phyloP scores from a whole-genome alignment of 2,113 vertebrate genomes.

The Oncorhynchus masou region DNA sequence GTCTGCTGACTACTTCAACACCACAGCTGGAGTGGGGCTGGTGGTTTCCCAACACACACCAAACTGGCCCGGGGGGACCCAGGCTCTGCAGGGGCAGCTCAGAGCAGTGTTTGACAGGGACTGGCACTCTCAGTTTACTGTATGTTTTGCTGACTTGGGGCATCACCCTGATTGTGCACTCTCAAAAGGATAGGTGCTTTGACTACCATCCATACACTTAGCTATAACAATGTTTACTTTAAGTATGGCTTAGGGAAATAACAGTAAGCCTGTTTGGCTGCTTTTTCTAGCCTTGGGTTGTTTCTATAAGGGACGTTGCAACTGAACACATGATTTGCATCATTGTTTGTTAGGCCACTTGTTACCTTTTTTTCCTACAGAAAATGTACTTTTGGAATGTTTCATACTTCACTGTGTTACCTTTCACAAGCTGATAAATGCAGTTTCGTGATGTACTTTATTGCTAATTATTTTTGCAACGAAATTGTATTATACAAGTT shows the following conservation, averaged over 20 bases:
- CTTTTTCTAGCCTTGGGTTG: too few relatives aligned
- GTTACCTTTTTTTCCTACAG: too few relatives aligned
- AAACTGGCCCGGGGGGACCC: background rate
- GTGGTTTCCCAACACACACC: slow-evolving; percentile 76
- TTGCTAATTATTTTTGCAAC: too few relatives aligned
- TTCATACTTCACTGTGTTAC: too few relatives aligned
- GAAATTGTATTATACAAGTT: too few relatives aligned
- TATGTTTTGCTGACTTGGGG: slow-evolving; percentile 68
- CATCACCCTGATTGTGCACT: slow-evolving; percentile 76
- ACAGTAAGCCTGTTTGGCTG: too few relatives aligned
- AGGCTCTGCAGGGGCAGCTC: slow-evolving; percentile 73
- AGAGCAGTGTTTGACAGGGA: slow-evolving; percentile 80
- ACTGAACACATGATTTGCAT: background rate
- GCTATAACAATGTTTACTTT: background rate
- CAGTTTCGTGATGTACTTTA: too few relatives aligned
- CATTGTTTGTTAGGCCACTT: background rate
- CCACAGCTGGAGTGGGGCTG: slow-evolving; percentile 83
- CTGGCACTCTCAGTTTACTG: slow-evolving; percentile 81
- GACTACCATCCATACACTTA: background rate
- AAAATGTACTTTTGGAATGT: too few relatives aligned
- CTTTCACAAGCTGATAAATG: too few relatives aligned
- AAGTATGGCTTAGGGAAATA: background rate
- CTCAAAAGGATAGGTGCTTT: slow-evolving; percentile 14
- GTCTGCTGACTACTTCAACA: slow-evolving; percentile 85
- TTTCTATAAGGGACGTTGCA: background rate